Evolutionary conservation across 2,113 vertebrate genomes (phyloP).

Genomic region (Loxodonta africana): DNA sequence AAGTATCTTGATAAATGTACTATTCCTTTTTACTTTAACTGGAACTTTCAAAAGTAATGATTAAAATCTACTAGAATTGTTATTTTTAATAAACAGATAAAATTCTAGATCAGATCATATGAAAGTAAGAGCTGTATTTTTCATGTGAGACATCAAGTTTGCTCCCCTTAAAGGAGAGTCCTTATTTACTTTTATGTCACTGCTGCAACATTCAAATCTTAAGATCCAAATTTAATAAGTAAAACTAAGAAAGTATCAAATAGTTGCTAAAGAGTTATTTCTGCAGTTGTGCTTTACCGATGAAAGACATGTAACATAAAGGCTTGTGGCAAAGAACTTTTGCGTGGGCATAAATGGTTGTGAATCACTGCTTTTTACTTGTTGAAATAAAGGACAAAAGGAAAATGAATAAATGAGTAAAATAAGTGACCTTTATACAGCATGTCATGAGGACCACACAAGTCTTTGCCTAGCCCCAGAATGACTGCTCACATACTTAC

Average conservation of each 20-base stretch:
- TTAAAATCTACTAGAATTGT: slow-evolving; percentile 37
- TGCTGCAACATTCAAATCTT: slow-evolving; percentile 2
- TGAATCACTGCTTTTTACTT: slow-evolving; percentile 38
- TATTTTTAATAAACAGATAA: slow-evolving; percentile 50
- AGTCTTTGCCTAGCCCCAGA: slow-evolving; percentile 1
- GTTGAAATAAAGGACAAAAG: slow-evolving; percentile 26
- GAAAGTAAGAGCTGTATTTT: slow-evolving; percentile 31
- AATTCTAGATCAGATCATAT: slow-evolving; percentile 38
- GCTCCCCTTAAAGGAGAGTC: neutral
- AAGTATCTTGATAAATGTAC: slow-evolving; percentile 5
- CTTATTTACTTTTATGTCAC: slow-evolving; percentile 51
- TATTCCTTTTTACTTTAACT: slow-evolving; percentile 42
- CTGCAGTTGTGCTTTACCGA: neutral
- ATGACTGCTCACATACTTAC: slow-evolving; percentile 89
- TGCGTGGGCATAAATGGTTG: slow-evolving; percentile 17
- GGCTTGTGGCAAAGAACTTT: slow-evolving; percentile 36
- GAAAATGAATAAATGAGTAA: slow-evolving; percentile 52
- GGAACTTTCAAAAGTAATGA: slow-evolving; percentile 52
- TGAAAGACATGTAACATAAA: slow-evolving; percentile 54
- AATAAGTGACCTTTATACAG: neutral
- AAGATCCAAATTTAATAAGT: slow-evolving; percentile 40
- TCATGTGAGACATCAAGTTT: slow-evolving; percentile 10
- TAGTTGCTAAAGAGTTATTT: slow-evolving; percentile 57
- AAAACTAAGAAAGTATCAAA: slow-evolving; percentile 66
- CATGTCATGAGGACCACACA: neutral